Evolutionary conservation across 2,113 vertebrate genomes (phyloP).

Genomic region (Lophotis ruficrista): DNA sequence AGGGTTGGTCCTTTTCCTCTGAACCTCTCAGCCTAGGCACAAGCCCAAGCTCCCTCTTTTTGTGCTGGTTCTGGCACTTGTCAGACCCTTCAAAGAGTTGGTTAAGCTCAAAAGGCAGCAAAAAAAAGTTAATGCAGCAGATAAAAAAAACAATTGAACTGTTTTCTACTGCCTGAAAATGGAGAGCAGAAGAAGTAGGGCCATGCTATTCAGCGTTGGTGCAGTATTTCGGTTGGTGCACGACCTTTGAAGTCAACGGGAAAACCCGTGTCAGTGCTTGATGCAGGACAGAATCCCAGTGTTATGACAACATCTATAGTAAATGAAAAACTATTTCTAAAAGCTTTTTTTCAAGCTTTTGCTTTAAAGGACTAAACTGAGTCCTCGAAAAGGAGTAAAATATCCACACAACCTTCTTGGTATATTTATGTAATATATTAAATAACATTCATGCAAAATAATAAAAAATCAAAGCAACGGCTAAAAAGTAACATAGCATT

Average conservation of each 20-base stretch:
- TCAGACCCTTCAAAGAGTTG: neutral
- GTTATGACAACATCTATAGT: neutral
- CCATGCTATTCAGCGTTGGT: accelerated
- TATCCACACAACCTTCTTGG: neutral
- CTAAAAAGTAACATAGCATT: neutral
- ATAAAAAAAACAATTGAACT: neutral
- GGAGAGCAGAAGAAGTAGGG: neutral
- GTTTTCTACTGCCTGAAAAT: neutral
- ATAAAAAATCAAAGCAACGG: neutral
- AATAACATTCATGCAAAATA: too few relatives aligned
- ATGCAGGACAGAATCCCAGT: neutral
- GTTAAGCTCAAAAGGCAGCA: neutral
- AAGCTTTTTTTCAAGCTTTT: neutral
- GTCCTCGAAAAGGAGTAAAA: neutral
- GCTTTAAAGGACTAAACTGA: neutral
- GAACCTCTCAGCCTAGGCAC: neutral
- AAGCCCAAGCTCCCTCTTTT: neutral
- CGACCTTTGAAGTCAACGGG: neutral
- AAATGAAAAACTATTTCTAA: neutral
- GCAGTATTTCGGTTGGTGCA: too few relatives aligned
- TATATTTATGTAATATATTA: too few relatives aligned
- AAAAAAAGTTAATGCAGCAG: neutral
- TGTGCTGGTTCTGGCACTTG: neutral
- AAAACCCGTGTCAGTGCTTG: neutral
- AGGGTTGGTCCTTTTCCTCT: neutral